Evolutionary conservation across 2,797 vertebrate genomes (phyloP).

Genomic region (Bradypodion pumilum): DNA sequence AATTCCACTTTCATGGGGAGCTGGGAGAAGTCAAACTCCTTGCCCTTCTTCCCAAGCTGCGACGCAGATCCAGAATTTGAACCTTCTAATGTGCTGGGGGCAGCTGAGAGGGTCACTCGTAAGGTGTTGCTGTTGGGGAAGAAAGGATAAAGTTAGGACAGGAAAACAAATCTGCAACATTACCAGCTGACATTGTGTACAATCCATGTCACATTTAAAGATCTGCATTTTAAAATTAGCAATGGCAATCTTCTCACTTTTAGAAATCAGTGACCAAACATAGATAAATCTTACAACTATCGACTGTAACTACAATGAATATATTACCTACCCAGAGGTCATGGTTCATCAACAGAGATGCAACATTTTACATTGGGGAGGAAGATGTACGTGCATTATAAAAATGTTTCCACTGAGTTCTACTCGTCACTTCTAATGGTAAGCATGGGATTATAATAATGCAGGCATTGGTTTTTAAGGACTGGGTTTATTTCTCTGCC

Average conservation of each 20-base stretch:
- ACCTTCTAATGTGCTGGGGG: conserved; percentile 89
- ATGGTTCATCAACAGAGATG: background rate
- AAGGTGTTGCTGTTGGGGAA: conserved; percentile 87
- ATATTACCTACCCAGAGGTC: background rate
- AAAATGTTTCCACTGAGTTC: background rate
- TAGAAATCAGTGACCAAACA: background rate
- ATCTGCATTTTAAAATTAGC: background rate
- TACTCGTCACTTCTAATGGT: background rate
- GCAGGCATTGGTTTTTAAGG: background rate
- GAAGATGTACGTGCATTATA: background rate
- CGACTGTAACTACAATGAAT: background rate
- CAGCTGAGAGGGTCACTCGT: conserved; percentile 90
- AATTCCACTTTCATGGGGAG: conserved; percentile 91
- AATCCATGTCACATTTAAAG: background rate
- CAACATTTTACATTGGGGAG: background rate
- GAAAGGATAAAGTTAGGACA: conserved; percentile 17
- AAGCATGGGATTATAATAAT: background rate
- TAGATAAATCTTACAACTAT: background rate
- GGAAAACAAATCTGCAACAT: background rate
- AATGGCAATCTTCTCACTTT: background rate
- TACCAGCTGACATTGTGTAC: background rate
- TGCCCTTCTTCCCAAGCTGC: conserved; percentile 92
- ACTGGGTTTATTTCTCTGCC: background rate
- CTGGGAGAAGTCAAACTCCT: conserved; percentile 96
- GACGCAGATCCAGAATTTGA: conserved; percentile 72